phyloP scores from a whole-genome alignment of 1,140 invertebrate species.

The Tetramorium parvispinum region DNA sequence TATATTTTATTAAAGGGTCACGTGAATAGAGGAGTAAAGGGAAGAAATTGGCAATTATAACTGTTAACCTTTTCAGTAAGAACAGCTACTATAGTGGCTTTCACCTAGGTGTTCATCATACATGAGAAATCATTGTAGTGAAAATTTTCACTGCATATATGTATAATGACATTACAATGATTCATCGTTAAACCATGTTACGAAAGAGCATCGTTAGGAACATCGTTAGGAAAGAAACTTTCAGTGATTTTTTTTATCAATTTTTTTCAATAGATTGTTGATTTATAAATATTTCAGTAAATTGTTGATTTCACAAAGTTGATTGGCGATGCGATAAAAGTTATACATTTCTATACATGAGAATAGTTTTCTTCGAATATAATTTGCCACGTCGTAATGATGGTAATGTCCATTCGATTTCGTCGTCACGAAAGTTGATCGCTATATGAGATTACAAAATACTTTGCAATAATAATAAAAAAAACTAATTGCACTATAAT shows the following conservation, averaged over 20 bases:
- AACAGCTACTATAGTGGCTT: not conserved
- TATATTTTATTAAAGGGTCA: not conserved
- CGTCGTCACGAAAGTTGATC: not conserved
- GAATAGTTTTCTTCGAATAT: not conserved
- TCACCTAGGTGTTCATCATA: not conserved
- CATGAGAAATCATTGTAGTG: not conserved
- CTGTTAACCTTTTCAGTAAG: not conserved
- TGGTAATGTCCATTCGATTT: not conserved
- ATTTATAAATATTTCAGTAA: not conserved
- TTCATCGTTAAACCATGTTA: not conserved
- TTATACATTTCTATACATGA: not conserved
- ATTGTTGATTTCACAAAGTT: not conserved
- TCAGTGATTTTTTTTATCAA: not conserved
- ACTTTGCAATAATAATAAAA: not conserved
- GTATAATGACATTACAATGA: slow-evolving; percentile 12
- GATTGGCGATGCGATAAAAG: slow-evolving; percentile 3
- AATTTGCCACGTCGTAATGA: not conserved
- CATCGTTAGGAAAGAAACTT: not conserved
- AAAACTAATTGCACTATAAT: not conserved
- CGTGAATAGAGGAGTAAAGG: not conserved
- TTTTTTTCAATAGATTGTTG: not conserved
- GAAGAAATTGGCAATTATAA: not conserved
- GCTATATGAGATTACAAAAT: not conserved
- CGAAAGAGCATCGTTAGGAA: not conserved
- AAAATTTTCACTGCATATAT: slow-evolving; percentile 7